Percentiles rank a stretch among this genome's conserved stretches.
Evolutionary conservation across 1,140 invertebrate genomes (phyloP).

Genomic region (Diuraphis noxia): DNA sequence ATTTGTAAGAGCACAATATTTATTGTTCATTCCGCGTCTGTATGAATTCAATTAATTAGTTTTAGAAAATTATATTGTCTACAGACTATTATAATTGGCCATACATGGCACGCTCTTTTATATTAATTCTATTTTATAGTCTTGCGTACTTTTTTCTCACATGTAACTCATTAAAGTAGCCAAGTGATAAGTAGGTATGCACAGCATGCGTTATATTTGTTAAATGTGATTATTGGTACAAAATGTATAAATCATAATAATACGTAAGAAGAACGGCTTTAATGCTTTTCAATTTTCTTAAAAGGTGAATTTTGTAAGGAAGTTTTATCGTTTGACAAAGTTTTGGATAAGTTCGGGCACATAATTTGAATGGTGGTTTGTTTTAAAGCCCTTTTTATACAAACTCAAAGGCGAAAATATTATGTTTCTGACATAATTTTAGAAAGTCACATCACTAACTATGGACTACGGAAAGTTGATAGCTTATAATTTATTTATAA

Average conservation of each 20-base stretch:
- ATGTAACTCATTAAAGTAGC: not conserved
- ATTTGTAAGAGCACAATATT: not conserved
- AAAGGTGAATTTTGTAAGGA: not conserved
- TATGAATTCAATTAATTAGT: not conserved
- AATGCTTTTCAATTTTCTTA: not conserved
- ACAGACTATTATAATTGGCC: too few relatives aligned
- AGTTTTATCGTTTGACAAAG: not conserved
- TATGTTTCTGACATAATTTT: slow-evolving; percentile 8
- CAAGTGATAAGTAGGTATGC: too few relatives aligned
- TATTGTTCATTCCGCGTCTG: not conserved
- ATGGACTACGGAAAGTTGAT: not conserved
- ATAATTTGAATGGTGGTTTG: not conserved
- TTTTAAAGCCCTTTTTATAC: not conserved
- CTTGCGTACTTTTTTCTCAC: not conserved
- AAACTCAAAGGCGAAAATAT: not conserved
- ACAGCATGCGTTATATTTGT: not conserved
- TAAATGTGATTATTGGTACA: not conserved
- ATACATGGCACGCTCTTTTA: not conserved
- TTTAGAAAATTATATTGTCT: not conserved
- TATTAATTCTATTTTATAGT: not conserved
- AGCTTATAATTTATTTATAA: not conserved
- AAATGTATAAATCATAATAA: not conserved
- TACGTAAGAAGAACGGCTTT: not conserved
- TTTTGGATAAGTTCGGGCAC: not conserved
- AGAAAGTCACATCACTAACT: not conserved